Evolutionary conservation across 1,140 invertebrate species (phyloP).

Genomic region (Trypoxylus dichotomus): DNA sequence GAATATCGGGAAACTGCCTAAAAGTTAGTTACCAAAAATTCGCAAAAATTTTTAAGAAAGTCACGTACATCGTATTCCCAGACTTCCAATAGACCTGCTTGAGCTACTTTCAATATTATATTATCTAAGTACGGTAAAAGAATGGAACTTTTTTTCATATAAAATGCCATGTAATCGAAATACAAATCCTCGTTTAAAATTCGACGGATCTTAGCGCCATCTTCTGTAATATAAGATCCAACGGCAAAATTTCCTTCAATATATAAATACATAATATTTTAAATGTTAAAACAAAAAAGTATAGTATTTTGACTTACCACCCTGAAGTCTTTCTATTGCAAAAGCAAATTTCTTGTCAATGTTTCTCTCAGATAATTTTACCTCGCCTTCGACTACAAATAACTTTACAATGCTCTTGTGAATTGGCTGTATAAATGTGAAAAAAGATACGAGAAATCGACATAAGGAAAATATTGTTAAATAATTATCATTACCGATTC

Average conservation of each 20-base stretch:
- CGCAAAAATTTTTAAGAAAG: too few species aligned
- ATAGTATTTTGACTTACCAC: slow-evolving; percentile 15
- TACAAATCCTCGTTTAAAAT: slow-evolving; percentile 62
- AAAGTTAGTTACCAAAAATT: too few species aligned
- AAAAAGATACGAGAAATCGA: not conserved
- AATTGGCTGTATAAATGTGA: not conserved
- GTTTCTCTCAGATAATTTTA: not conserved
- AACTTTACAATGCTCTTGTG: not conserved
- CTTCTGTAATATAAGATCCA: slow-evolving; percentile 59
- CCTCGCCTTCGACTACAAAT: not conserved
- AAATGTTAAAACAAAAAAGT: not conserved
- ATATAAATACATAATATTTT: too few species aligned
- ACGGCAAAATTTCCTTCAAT: slow-evolving; percentile 62
- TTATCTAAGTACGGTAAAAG: slow-evolving; percentile 33
- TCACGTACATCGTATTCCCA: slow-evolving; percentile 46
- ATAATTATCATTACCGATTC: slow-evolving; percentile 9
- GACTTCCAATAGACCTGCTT: slow-evolving; percentile 46
- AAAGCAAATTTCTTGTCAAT: not conserved
- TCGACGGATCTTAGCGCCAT: slow-evolving; percentile 55
- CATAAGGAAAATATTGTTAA: not conserved
- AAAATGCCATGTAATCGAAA: slow-evolving; percentile 60
- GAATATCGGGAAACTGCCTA: slow-evolving; percentile 10
- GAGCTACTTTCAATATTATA: slow-evolving; percentile 70
- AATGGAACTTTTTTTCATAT: slow-evolving; percentile 59
- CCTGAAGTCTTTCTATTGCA: slow-evolving; percentile 14